Conservation (phyloP, 2,797 vertebrate species). For the Eleutherodactylus coqui region DNA sequence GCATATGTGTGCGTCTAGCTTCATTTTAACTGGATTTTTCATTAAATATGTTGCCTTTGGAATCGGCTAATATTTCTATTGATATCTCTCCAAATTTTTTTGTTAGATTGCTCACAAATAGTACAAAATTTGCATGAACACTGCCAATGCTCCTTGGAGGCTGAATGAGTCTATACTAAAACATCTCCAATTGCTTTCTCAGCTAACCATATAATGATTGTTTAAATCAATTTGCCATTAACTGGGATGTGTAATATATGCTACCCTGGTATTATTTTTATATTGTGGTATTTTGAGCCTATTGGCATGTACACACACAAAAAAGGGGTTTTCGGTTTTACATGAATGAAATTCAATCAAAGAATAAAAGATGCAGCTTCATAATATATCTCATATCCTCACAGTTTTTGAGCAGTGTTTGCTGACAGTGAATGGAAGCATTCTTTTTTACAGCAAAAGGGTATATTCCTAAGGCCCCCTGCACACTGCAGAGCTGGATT, state of each 20-base stretch:
- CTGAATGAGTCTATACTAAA: not conserved
- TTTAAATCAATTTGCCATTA: not conserved
- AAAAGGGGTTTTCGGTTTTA: no score
- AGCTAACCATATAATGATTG: not conserved
- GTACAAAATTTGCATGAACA: not conserved
- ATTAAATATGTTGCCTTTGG: not conserved
- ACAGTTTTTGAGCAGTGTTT: no score
- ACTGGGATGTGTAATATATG: not conserved
- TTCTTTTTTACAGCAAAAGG: no score
- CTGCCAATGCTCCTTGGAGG: not conserved
- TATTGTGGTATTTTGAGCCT: no score
- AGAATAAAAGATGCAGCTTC: no score
- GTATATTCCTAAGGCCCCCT: no score
- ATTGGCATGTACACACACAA: no score
- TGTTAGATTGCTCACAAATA: not conserved
- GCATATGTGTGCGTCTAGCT: not conserved
- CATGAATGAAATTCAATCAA: no score
- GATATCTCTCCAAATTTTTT: not conserved
- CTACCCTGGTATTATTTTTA: no score
- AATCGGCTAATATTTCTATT: not conserved
- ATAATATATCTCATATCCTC: no score
- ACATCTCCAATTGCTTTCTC: not conserved
- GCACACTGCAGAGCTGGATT: no score
- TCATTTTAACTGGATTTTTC: not conserved
- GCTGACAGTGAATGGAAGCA: no score